phyloP scores from a whole-genome alignment of 2,797 vertebrate genomes.

The Sebastiscus albofasciatus region DNA sequence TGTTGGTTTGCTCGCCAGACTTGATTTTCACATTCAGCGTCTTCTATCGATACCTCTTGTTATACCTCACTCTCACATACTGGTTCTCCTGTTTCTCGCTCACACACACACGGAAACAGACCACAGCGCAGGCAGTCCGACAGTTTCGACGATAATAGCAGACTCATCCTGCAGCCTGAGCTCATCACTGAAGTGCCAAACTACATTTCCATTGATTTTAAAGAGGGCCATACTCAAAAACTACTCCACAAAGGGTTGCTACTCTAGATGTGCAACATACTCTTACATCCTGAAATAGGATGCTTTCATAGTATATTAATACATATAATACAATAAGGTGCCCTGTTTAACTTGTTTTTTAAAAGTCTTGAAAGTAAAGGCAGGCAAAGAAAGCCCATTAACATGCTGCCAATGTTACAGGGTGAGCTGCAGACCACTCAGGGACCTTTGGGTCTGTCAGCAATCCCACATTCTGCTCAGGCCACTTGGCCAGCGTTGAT shows the following conservation, averaged over 20 bases:
- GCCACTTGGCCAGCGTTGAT: neutral
- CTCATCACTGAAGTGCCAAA: constrained; percentile 29
- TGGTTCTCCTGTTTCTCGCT: neutral
- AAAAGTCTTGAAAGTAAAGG: neutral
- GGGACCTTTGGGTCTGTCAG: neutral
- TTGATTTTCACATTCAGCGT: constrained; percentile 28
- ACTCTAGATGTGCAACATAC: neutral
- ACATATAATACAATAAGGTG: neutral
- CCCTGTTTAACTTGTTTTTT: neutral
- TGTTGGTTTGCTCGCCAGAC: constrained; percentile 15
- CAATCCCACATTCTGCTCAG: neutral
- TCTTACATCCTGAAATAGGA: neutral
- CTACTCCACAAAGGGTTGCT: neutral
- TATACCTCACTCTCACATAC: neutral
- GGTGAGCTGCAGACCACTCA: neutral
- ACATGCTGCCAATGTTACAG: neutral
- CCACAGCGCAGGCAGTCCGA: neutral
- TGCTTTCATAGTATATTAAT: neutral
- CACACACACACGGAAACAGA: neutral
- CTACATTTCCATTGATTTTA: constrained; percentile 45
- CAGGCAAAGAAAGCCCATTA: neutral
- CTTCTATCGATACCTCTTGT: neutral
- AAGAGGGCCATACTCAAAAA: neutral
- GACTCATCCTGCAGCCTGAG: constrained; percentile 30
- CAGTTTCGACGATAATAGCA: constrained; percentile 27